A percentile compares a stretch with the other conserved stretches of the same genome.
Conservation (phyloP, 37 sponge, comb jelly and placozoan species). For the Ephydatia muelleri region DNA sequence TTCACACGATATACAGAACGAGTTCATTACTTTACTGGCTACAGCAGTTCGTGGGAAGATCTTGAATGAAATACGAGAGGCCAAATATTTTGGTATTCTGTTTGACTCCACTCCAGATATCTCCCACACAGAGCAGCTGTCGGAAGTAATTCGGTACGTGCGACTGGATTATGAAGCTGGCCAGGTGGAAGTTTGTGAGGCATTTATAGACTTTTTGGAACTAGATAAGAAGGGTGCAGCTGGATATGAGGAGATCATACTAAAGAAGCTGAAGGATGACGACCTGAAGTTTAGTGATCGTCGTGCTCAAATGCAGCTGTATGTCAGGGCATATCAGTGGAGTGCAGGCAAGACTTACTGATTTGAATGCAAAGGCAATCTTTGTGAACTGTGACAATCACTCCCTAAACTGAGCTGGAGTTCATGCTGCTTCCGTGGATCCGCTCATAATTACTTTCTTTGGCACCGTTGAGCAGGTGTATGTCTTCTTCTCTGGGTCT, state of each 20-base stretch:
- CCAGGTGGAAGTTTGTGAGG: constrained; percentile 11
- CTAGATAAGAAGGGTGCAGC: constrained; percentile 21
- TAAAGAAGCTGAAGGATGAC: constrained; percentile 2
- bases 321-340: constrained; percentile 26
- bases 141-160: constrained; percentile 28
- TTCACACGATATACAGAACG: too few species aligned
- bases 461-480: constrained; percentile 11
- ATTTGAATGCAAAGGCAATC: constrained; percentile 17
- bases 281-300: constrained; percentile 19
- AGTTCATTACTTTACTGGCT: too few species aligned
- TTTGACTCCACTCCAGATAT: constrained; percentile 38
- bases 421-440: constrained; percentile 18
- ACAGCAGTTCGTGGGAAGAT: too few species aligned
- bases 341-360: constrained; percentile 27
- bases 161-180: neutral
- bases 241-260: constrained; percentile 11
- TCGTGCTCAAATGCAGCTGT: constrained; percentile 30
- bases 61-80: constrained; percentile 8
- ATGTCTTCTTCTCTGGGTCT: constrained; percentile 30
- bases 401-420: constrained; percentile 28
- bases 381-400: constrained; percentile 24
- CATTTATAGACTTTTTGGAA: constrained; percentile 20
- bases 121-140: constrained; percentile 27
- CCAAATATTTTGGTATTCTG: constrained; percentile 23
- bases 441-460: constrained; percentile 12